Percentiles rank a stretch among this genome's conserved stretches.
Conservation (phyloP, 2,888 invertebrate genomes). For the Drosophila glabriapex region DNA sequence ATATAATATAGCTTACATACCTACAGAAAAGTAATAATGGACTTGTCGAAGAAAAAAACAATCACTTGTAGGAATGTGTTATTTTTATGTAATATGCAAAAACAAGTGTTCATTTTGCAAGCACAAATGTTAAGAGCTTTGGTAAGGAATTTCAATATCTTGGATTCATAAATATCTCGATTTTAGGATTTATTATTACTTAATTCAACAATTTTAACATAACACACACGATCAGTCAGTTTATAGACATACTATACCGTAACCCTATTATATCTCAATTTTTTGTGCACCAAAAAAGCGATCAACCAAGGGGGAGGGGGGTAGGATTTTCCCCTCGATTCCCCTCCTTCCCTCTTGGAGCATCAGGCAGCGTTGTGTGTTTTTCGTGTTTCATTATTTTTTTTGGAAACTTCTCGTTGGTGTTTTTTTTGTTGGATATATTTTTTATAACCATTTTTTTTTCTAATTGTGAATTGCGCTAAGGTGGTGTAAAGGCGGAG, state of each 20-base stretch:
- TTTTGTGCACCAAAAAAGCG: neutral
- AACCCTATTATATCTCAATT: too few relatives aligned
- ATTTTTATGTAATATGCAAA: neutral
- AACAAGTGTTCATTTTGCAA: neutral
- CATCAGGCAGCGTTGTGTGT: neutral
- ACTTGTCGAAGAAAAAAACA: neutral
- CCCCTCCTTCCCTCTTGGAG: neutral
- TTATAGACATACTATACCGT: too few relatives aligned
- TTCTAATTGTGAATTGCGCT: too few relatives aligned
- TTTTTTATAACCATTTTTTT: too few relatives aligned
- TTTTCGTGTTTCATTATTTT: neutral
- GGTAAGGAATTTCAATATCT: neutral
- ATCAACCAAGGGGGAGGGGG: neutral
- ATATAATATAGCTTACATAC: too few relatives aligned
- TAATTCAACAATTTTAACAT: too few relatives aligned
- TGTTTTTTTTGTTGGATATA: too few relatives aligned
- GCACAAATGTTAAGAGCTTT: neutral
- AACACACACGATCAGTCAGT: too few relatives aligned
- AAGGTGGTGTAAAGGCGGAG: too few relatives aligned
- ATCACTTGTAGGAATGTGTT: neutral
- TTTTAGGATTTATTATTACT: neutral
- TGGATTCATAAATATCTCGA: neutral
- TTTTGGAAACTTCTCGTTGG: too few relatives aligned
- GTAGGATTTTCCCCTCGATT: neutral
- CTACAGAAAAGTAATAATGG: neutral